A percentile compares a stretch with the other conserved stretches of the same genome.
phyloP scores from a whole-genome alignment of 2,113 vertebrate genomes.

The Panthera tigris region DNA sequence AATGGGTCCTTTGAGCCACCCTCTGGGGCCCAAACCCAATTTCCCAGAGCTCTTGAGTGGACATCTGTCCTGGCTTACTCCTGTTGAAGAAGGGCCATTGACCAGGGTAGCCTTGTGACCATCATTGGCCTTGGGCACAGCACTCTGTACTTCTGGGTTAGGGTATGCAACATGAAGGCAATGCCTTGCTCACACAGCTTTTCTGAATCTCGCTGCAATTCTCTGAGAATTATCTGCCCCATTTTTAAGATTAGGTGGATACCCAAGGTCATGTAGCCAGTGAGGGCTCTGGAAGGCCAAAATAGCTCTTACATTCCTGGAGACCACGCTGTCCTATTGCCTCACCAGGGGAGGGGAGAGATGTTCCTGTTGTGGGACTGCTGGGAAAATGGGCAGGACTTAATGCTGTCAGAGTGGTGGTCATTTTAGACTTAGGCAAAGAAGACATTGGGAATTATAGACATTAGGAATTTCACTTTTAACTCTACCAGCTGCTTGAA shows the following conservation, averaged over 20 bases:
- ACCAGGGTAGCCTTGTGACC: constrained; percentile 16
- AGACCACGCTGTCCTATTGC: background rate
- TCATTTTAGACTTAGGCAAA: background rate
- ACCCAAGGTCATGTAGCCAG: background rate
- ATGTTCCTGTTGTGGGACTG: background rate
- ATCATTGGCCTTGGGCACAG: background rate
- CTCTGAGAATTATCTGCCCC: background rate
- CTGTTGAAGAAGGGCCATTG: constrained; percentile 11
- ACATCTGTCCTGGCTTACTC: constrained; percentile 1
- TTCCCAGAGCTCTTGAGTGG: constrained; percentile 66
- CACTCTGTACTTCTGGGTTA: background rate
- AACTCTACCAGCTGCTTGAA: background rate
- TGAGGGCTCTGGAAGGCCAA: background rate
- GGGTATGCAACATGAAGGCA: background rate
- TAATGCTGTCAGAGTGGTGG: background rate
- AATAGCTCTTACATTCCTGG: background rate
- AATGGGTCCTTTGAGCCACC: constrained; percentile 69
- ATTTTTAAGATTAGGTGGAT: background rate
- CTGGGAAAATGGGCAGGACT: background rate
- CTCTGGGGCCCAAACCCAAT: background rate
- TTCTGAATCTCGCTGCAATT: background rate
- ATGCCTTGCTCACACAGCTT: background rate
- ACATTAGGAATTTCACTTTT: constrained; percentile 19
- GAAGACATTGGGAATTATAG: background rate
- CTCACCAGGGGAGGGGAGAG: background rate